Percentiles rank a stretch among this genome's conserved stretches.
Conservation (phyloP, 2,113 vertebrate species). For the Herpetotheres cachinnans region DNA sequence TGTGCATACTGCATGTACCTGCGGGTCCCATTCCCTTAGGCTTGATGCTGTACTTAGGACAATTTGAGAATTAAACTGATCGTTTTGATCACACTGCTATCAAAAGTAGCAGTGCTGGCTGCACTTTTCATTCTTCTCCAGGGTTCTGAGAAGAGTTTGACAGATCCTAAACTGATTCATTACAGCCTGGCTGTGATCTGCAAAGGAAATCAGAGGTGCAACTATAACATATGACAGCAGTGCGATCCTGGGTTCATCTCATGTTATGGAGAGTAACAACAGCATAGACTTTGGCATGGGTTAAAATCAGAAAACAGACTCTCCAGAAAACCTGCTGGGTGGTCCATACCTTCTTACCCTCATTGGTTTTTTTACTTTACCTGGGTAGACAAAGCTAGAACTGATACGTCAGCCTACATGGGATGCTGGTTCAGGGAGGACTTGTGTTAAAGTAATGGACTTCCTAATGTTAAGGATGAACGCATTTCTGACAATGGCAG, state of each 20-base stretch:
- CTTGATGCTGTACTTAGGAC: background rate
- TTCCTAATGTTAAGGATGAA: background rate
- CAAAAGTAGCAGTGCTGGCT: background rate
- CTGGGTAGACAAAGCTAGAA: background rate
- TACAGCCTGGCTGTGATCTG: background rate
- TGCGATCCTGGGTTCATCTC: background rate
- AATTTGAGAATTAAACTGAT: background rate
- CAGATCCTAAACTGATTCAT: background rate
- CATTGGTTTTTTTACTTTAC: background rate
- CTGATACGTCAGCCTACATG: background rate
- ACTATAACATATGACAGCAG: background rate
- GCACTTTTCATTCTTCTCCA: background rate
- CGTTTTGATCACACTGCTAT: background rate
- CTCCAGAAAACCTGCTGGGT: background rate
- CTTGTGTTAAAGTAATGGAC: background rate
- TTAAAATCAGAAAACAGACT: background rate
- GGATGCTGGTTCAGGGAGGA: background rate
- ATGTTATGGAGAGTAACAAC: background rate
- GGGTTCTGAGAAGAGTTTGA: background rate
- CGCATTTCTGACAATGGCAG: background rate
- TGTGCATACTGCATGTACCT: background rate
- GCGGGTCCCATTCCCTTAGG: background rate
- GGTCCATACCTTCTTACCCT: background rate
- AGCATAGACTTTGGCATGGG: background rate
- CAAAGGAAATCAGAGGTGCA: background rate